Percentiles rank a stretch among this genome's conserved stretches.
Conservation (phyloP, 2,888 invertebrate genomes). For the Gortyna flavago region DNA sequence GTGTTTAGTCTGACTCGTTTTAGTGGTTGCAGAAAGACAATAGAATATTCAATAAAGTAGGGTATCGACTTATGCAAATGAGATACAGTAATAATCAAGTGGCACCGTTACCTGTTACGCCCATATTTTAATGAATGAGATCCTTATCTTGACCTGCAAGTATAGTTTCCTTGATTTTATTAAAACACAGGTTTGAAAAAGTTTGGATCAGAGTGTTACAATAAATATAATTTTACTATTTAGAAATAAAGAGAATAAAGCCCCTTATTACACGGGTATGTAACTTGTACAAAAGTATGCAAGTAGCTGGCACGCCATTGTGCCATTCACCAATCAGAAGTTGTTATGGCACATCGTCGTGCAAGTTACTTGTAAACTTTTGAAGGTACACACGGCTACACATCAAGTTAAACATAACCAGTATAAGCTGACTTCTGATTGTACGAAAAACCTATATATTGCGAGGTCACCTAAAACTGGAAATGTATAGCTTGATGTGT, state of each 20-base stretch:
- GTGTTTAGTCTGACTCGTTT: not conserved
- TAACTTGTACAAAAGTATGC: not conserved
- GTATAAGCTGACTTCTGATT: no score
- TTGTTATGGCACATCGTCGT: not conserved
- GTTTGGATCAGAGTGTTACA: no score
- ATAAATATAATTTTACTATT: not conserved
- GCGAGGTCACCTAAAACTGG: no score
- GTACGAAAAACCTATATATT: no score
- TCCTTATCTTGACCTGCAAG: not conserved
- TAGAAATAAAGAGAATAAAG: not conserved
- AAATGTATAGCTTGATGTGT: no score
- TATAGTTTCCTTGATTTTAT: not conserved
- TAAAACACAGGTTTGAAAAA: not conserved
- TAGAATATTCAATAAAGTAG: constrained; percentile 17
- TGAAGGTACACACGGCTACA: no score
- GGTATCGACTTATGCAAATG: constrained; percentile 17
- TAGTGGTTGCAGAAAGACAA: constrained; percentile 5
- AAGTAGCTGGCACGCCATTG: not conserved
- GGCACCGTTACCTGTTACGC: constrained; percentile 8
- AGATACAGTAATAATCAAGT: constrained; percentile 15
- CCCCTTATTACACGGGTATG: not conserved
- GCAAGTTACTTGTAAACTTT: not conserved
- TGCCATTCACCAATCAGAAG: not conserved
- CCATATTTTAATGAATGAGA: constrained; percentile 31
- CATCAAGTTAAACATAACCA: no score